Conservation (phyloP, 2,797 vertebrate genomes). For the Nyctibius grandis region DNA sequence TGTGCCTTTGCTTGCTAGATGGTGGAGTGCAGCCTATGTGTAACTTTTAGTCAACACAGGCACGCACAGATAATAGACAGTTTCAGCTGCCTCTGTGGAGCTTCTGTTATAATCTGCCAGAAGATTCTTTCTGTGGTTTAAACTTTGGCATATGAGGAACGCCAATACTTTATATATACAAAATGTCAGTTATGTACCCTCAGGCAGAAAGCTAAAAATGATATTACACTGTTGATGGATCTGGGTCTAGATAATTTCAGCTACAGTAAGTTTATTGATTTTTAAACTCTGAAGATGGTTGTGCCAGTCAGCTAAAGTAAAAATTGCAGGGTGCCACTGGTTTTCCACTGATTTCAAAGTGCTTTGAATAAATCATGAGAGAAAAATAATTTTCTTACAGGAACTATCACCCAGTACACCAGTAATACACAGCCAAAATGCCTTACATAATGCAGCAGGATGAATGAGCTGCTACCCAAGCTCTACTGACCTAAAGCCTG, state of each 20-base stretch:
- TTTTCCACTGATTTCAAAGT: background rate
- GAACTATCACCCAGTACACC: background rate
- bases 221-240: background rate
- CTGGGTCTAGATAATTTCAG: background rate
- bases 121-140: slow-evolving; percentile 27
- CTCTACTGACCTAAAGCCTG: background rate
- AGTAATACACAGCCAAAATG: background rate
- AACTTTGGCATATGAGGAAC: slow-evolving; percentile 36
- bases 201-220: background rate
- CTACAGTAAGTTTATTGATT: background rate
- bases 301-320: background rate
- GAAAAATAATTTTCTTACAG: background rate
- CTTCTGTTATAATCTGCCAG: slow-evolving; percentile 1
- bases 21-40: background rate
- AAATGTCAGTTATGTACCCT: slow-evolving; percentile 17
- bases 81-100: background rate
- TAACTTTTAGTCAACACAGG: background rate
- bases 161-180: background rate
- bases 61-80: background rate
- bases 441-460: background rate
- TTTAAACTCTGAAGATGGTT: background rate
- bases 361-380: background rate
- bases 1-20: background rate
- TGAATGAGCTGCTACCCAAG: background rate
- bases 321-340: background rate